Percentiles rank a stretch among this genome's conserved stretches.
These are phyloP conservation scores for Ascidia mentula DNA, from an alignment of 23 tunicate species.

Conservation along the genomic window DNA sequence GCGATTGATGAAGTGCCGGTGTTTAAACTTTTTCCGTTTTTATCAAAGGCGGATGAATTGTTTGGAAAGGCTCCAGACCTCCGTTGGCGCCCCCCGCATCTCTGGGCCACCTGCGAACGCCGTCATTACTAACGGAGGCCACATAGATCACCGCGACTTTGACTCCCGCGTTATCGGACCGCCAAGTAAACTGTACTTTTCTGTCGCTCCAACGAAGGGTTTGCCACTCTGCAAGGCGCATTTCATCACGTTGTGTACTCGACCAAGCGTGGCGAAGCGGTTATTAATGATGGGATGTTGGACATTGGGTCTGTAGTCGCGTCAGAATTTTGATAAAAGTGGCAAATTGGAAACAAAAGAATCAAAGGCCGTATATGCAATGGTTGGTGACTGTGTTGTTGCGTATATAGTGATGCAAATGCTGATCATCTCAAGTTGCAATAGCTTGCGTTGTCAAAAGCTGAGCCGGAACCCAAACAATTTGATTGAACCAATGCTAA, in stretches of 20 bases:
- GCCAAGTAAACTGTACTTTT: no score
- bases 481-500: not conserved
- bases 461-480: not conserved
- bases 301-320: no score
- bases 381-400: not conserved
- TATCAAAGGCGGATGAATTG: not conserved
- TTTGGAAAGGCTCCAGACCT: not conserved
- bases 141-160: not conserved
- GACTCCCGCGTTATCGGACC: not conserved
- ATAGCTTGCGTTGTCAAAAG: not conserved
- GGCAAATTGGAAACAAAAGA: no score
- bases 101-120: conserved; percentile 7
- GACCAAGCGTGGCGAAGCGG: not conserved
- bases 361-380: no score
- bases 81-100: not conserved
- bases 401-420: not conserved
- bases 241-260: not conserved
- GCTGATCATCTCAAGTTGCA: not conserved
- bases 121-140: not conserved
- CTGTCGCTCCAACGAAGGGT: no score
- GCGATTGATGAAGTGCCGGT: no score
- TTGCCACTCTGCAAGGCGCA: no score
- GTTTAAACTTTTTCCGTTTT: no score
- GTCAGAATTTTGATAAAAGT: no score
- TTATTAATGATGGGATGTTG: not conserved